Percentiles rank a stretch among this genome's conserved stretches.
Conservation (phyloP, 2,797 vertebrate genomes). For the Manis crassicaudata region DNA sequence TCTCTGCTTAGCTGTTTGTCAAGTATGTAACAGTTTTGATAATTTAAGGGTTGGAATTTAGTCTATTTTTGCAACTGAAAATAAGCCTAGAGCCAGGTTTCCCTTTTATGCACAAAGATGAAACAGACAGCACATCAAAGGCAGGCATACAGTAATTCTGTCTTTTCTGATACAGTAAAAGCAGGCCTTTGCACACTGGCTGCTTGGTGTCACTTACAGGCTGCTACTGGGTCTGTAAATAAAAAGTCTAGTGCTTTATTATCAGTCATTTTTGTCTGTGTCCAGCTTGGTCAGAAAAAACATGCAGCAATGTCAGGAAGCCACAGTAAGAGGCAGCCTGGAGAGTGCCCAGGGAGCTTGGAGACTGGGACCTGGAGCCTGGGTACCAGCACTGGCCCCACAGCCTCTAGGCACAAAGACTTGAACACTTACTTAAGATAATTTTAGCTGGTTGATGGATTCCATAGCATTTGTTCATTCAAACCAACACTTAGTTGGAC, state of each 20-base stretch:
- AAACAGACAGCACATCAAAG: constrained; percentile 73
- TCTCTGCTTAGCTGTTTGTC: constrained; percentile 75
- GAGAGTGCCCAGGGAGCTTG: background rate
- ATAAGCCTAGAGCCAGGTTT: constrained; percentile 78
- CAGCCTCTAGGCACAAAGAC: background rate
- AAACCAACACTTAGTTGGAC: background rate
- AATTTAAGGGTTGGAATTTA: constrained; percentile 78
- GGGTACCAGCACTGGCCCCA: background rate
- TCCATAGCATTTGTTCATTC: background rate
- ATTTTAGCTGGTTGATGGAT: background rate
- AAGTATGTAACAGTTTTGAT: constrained; percentile 78
- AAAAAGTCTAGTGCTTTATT: constrained; percentile 25
- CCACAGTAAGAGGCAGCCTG: background rate
- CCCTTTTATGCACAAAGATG: constrained; percentile 73
- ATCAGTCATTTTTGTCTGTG: background rate
- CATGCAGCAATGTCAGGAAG: background rate
- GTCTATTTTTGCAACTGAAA: constrained; percentile 79
- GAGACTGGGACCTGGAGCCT: background rate
- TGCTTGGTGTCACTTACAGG: constrained; percentile 44
- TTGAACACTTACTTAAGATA: background rate
- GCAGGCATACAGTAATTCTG: constrained; percentile 56
- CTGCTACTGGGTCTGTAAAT: constrained; percentile 45
- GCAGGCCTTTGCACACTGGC: constrained; percentile 54
- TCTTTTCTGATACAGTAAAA: constrained; percentile 69
- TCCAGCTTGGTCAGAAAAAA: constrained; percentile 24